Base-by-base conservation (phyloP, 2,888 invertebrate genomes). In the Synergus umbraculus region DNA sequence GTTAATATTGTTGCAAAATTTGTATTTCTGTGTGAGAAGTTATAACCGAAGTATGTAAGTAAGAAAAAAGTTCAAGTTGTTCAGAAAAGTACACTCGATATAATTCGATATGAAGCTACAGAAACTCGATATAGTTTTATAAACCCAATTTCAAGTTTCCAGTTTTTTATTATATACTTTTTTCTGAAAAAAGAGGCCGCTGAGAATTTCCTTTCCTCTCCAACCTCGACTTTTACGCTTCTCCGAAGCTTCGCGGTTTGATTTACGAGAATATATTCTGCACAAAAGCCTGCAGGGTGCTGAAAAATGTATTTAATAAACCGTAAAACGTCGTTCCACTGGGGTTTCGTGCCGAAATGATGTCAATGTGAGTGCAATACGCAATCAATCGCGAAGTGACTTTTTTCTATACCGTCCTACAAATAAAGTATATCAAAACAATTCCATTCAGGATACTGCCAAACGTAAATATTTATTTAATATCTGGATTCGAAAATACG, bases 231-330 rank as follows among this genome's bases (percentile, higher is more conserved):
- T 82, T 80, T 81, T 78, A 37, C 73, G 67, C 65, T 81, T 78
- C 79, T 77, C 77, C 69, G 64, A 79, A 54, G 46, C 37, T 15
- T 76, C 22, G 65, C 41, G 73, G 69, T 66, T 81, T 83, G 82
- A 82, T 81, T 82, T 83, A 82, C 77, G 81, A 82, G 81, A 81
- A 82, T 77, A 76, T 76, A 73, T 77, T 80, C 78, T 44, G 44
- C 79, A 78, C 78, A 80, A n/a, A 82, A 79, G 9, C 77, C 76
- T 65, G 37, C 64, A 76, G 65, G 15, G 78, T 60, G 78, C 63
- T 81, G 67, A 78, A 83, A 84, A 84, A 83, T 84, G 80, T 79
- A 79, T 84, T 83, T 83, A 84, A 84, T 83, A 84, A 81, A 83
- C 82, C 79, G 78, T 76, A 78, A 78, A 82, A 79, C 81, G 78